Percentiles rank a stretch among this genome's conserved stretches.
phyloP scores from a whole-genome alignment of 1,140 invertebrate genomes.

The Anastrepha obliqua region DNA sequence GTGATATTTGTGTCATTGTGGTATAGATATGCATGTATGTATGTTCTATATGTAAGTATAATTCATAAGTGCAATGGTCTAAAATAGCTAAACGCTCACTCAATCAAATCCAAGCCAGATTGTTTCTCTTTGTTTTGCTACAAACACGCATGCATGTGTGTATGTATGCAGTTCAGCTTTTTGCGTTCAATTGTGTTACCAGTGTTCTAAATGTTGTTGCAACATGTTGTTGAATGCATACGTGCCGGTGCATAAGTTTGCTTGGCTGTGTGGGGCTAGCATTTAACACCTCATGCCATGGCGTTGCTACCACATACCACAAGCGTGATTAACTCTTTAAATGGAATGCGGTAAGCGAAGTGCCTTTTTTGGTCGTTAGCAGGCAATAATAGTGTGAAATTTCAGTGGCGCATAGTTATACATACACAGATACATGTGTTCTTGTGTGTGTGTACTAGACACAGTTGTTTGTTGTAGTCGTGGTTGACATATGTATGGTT shows the following conservation, averaged over 20 bases:
- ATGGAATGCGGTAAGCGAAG: constrained; percentile 48
- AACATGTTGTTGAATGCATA: constrained; percentile 23
- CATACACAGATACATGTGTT: neutral
- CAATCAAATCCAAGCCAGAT: neutral
- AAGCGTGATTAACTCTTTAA: constrained; percentile 47
- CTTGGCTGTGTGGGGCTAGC: neutral
- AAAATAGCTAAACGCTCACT: constrained; percentile 46
- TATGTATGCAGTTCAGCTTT: neutral
- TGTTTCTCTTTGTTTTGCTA: neutral
- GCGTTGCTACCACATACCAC: constrained; percentile 48
- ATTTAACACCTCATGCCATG: constrained; percentile 49
- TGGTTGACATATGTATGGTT: neutral
- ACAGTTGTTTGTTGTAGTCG: constrained; percentile 1
- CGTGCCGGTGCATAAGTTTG: neutral
- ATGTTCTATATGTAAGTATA: neutral
- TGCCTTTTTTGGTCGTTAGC: constrained; percentile 33
- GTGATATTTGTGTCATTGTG: too few relatives aligned
- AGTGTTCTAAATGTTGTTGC: constrained; percentile 51
- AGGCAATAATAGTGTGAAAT: constrained; percentile 35
- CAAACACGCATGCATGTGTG: neutral
- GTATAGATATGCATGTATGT: too few relatives aligned
- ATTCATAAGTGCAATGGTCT: constrained; percentile 31
- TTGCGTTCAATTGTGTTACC: neutral
- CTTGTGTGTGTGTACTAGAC: too few relatives aligned
- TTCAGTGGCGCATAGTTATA: constrained; percentile 33